phyloP scores from a whole-genome alignment of 2,797 vertebrate species.

The Myotis planiceps region DNA sequence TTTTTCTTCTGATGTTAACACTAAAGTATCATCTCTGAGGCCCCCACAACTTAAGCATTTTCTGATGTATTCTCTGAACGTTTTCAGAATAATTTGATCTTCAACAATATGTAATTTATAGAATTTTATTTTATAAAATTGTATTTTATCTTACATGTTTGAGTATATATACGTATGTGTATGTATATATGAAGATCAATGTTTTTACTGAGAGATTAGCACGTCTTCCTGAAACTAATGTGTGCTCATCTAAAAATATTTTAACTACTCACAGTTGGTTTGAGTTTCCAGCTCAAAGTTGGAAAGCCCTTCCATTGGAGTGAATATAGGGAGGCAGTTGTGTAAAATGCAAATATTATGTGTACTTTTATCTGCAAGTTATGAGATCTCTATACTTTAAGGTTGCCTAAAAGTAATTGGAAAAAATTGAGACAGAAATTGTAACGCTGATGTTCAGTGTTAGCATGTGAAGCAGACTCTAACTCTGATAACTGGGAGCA shows the following conservation, averaged over 20 bases:
- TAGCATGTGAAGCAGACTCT: not conserved
- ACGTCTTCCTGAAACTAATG: not conserved
- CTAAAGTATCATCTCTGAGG: slow-evolving; percentile 51
- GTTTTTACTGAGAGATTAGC: not conserved
- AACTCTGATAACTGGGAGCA: not conserved
- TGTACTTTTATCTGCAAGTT: not conserved
- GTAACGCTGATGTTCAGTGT: not conserved
- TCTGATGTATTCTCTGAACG: slow-evolving; percentile 42
- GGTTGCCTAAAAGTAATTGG: not conserved
- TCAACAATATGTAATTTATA: slow-evolving; percentile 22
- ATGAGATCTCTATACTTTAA: not conserved
- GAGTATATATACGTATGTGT: not conserved
- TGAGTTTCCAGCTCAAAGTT: not conserved
- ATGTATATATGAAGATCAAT: not conserved
- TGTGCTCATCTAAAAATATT: slow-evolving; percentile 20
- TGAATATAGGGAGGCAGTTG: not conserved
- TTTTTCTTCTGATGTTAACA: slow-evolving; percentile 60
- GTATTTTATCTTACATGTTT: slow-evolving; percentile 3
- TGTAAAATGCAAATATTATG: not conserved
- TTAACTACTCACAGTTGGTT: not conserved
- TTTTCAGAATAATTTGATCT: slow-evolving; percentile 46
- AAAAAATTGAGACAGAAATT: slow-evolving; percentile 9
- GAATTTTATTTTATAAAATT: slow-evolving; percentile 38
- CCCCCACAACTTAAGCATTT: slow-evolving; percentile 34
- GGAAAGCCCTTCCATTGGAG: not conserved